These are phyloP conservation scores for Hoplias malabaricus DNA, from an alignment of 2,113 vertebrate species.

Conservation along the genomic window DNA sequence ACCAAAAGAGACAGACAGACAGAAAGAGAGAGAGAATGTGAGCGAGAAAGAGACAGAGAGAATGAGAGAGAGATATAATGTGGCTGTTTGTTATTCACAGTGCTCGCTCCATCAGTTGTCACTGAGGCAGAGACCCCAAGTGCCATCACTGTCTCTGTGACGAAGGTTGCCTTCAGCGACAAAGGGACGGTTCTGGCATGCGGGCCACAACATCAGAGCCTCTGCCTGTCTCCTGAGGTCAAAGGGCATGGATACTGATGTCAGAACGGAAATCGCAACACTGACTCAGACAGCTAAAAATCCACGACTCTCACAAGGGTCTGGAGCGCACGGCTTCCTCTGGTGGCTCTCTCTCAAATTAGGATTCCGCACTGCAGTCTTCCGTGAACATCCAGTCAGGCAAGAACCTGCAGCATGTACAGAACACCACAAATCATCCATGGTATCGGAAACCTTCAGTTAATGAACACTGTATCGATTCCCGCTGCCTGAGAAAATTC, in stretches of 20 bases:
- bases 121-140: constrained; percentile 38
- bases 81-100: constrained; percentile 32
- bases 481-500: not conserved
- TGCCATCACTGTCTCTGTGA: constrained; percentile 38
- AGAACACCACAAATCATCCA: not conserved
- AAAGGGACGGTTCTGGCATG: constrained; percentile 7
- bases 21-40: not conserved
- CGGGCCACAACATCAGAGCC: constrained; percentile 13
- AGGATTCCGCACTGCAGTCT: not conserved
- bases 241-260: constrained; percentile 32
- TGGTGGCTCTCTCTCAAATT: not conserved
- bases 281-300: not conserved
- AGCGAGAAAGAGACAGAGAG: not conserved
- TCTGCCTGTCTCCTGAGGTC: constrained; percentile 24
- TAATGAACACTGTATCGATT: not conserved
- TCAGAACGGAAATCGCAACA: constrained; percentile 5
- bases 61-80: not conserved
- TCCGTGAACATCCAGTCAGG: not conserved
- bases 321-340: not conserved
- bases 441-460: not conserved
- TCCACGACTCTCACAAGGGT: not conserved
- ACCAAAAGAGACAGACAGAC: not conserved
- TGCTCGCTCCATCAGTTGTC: constrained; percentile 42
- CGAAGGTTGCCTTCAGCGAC: constrained; percentile 26
- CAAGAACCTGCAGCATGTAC: not conserved